Conservation (phyloP, 2,797 vertebrate species). For the Borostomias antarcticus region DNA sequence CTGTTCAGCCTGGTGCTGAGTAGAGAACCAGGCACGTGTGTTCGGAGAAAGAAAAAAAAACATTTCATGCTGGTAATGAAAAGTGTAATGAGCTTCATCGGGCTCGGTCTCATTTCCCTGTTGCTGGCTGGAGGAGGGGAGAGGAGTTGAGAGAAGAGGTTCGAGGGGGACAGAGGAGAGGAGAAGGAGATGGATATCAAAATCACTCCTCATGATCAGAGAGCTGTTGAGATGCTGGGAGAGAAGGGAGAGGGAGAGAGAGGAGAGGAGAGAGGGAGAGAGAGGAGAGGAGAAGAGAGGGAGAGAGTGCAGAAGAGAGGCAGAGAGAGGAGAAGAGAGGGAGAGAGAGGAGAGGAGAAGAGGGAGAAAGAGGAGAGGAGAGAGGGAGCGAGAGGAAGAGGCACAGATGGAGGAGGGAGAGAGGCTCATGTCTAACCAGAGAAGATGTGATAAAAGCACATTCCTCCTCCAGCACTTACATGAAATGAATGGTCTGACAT, state of each 20-base stretch:
- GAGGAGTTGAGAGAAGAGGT: too few species aligned
- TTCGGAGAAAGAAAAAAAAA: too few species aligned
- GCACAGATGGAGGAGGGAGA: slow-evolving; percentile 2
- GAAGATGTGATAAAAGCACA: slow-evolving; percentile 33
- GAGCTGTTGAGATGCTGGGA: too few species aligned
- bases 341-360: not conserved
- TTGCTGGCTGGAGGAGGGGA: not conserved
- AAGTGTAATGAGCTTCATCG: too few species aligned
- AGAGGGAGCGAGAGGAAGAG: slow-evolving; percentile 9
- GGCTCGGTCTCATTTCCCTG: not conserved
- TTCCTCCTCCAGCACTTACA: slow-evolving; percentile 22
- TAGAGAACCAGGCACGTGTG: too few species aligned
- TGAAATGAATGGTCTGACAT: slow-evolving; percentile 45
- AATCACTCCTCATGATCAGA: too few species aligned
- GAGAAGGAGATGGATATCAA: too few species aligned
- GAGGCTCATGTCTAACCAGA: slow-evolving; percentile 18
- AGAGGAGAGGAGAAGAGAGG: not conserved
- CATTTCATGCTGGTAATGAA: too few species aligned
- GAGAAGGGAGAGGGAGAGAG: too few species aligned
- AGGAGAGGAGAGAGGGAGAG: not conserved
- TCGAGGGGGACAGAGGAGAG: too few species aligned
- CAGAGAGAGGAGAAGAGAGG: too few species aligned
- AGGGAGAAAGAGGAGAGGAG: slow-evolving; percentile 4
- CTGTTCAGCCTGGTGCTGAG: too few species aligned
- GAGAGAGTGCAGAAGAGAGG: not conserved